Evolutionary conservation across 1,140 invertebrate genomes (phyloP).

Genomic region (Theocolax elegans): DNA sequence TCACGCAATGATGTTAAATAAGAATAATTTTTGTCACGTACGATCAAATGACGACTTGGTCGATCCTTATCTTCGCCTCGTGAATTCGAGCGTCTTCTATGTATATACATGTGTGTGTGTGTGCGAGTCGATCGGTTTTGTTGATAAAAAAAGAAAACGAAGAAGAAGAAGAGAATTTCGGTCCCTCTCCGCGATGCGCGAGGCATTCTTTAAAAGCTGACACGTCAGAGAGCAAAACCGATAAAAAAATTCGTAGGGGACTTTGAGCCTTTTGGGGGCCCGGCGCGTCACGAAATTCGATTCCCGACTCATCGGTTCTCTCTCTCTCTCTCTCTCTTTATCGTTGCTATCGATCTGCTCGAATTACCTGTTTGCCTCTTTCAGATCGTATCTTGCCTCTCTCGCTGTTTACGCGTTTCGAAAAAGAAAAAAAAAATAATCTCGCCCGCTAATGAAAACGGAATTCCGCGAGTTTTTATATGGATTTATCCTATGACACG

Average conservation of each 20-base stretch:
- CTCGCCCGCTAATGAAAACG: conserved; percentile 6
- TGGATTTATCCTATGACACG: too few species aligned
- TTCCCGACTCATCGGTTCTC: not conserved
- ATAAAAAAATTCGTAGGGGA: too few species aligned
- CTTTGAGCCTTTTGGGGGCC: not conserved
- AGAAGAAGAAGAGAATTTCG: not conserved
- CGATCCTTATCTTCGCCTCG: conserved; percentile 3
- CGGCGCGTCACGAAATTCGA: conserved; percentile 37
- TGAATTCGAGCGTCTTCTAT: conserved; percentile 13
- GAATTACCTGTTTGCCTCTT: conserved; percentile 23
- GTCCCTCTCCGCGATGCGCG: too few species aligned
- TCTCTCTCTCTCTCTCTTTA: not conserved
- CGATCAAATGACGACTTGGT: not conserved
- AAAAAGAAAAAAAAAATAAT: not conserved
- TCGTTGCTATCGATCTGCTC: conserved; percentile 25
- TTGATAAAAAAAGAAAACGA: conserved; percentile 15
- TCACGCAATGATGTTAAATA: not conserved
- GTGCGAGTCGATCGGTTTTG: not conserved
- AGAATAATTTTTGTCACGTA: conserved; percentile 24
- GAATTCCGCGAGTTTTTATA: too few species aligned
- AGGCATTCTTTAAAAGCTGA: too few species aligned
- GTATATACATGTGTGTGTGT: not conserved
- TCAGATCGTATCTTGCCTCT: not conserved
- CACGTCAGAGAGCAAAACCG: too few species aligned
- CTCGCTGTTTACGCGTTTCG: conserved; percentile 14